A percentile compares a stretch with the other conserved stretches of the same genome.
Evolutionary conservation across 1,140 invertebrate genomes (phyloP).

Genomic region (Drosophila melanica): DNA sequence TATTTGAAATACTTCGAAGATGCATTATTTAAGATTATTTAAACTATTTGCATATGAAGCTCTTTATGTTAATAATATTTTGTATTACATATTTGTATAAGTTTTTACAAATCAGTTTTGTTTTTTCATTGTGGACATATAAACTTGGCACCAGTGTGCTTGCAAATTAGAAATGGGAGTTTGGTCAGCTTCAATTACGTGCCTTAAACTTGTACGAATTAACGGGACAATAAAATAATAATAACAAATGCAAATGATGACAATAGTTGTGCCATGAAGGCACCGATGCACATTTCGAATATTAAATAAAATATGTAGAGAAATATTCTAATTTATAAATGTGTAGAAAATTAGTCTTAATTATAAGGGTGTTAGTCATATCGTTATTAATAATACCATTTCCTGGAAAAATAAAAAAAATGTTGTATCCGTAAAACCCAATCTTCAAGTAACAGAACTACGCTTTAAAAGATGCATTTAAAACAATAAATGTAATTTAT

Average conservation of each 20-base stretch:
- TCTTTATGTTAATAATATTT: neutral
- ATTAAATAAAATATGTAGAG: neutral
- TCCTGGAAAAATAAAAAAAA: too few relatives aligned
- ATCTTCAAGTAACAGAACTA: too few relatives aligned
- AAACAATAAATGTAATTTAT: too few relatives aligned
- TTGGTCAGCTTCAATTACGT: neutral
- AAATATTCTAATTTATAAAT: neutral
- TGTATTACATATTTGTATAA: neutral
- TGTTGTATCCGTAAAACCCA: too few relatives aligned
- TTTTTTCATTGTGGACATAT: constrained; percentile 11
- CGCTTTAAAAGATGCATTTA: too few relatives aligned
- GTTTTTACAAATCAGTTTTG: too few relatives aligned
- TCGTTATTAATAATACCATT: too few relatives aligned
- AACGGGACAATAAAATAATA: constrained; percentile 6
- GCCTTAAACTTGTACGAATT: constrained; percentile 24
- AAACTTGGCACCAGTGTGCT: constrained; percentile 2
- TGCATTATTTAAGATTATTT: neutral
- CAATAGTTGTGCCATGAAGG: constrained; percentile 19
- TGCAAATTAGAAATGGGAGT: constrained; percentile 19
- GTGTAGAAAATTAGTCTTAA: neutral
- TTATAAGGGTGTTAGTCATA: neutral
- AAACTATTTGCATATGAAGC: neutral
- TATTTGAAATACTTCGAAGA: neutral
- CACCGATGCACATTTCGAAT: constrained; percentile 11
- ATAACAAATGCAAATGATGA: constrained; percentile 28